Evolutionary conservation across 2,797 vertebrate genomes (phyloP).

Genomic region (Lithobates sylvaticus): DNA sequence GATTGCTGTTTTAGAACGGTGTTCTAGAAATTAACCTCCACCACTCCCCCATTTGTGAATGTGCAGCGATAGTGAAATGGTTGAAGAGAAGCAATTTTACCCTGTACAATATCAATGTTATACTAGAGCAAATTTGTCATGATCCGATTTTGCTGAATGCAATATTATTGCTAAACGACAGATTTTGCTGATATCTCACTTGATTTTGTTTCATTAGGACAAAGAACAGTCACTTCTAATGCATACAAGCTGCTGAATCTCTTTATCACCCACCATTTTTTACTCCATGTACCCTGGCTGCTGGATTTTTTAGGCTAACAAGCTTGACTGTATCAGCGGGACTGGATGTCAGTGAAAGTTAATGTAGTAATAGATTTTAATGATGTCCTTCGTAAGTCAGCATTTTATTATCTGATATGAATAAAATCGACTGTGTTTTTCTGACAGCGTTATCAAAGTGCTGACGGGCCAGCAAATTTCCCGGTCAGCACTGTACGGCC

Average conservation of each 20-base stretch:
- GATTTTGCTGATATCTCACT: neutral
- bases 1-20: no score
- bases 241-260: neutral
- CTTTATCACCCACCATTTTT: neutral
- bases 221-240: neutral
- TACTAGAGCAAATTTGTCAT: no score
- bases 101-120: no score
- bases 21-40: no score
- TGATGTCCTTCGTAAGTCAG: constrained; percentile 31
- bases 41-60: no score
- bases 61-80: no score
- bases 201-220: neutral
- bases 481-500: neutral
- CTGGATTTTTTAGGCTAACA: neutral
- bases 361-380: constrained; percentile 38
- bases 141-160: no score
- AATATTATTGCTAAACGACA: no score
- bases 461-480: constrained; percentile 15
- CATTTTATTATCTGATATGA: constrained; percentile 40
- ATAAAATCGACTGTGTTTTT: constrained; percentile 12
- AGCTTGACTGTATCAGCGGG: constrained; percentile 4
- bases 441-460: constrained; percentile 21
- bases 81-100: no score
- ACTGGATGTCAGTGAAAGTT: constrained; percentile 4
- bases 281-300: neutral